These are phyloP conservation scores for Pseudomugil gertrudae DNA, from an alignment of 2,797 vertebrate species.

Conservation along the genomic window DNA sequence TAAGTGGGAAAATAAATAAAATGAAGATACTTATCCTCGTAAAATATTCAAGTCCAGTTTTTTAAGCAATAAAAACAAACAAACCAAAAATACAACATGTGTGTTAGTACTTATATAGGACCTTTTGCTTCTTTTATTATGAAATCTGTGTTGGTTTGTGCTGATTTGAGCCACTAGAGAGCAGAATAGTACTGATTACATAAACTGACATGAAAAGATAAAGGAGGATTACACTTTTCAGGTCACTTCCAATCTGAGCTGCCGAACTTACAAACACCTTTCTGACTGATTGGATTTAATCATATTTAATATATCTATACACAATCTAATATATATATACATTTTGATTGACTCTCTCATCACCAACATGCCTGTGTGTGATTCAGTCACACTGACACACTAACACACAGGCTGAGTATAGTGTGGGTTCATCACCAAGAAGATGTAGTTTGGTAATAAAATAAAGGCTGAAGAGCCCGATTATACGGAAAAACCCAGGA, in stretches of 20 bases:
- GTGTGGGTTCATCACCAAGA: slow-evolving; percentile 67
- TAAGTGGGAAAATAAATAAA: too few species aligned
- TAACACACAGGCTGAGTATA: slow-evolving; percentile 23
- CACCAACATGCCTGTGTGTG: background rate
- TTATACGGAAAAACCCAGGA: slow-evolving; percentile 61
- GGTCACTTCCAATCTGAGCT: slow-evolving; percentile 43
- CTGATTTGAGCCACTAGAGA: slow-evolving; percentile 37
- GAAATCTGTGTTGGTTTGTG: background rate
- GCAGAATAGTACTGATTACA: slow-evolving; percentile 9
- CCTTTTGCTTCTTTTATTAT: too few species aligned
- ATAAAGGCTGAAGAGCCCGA: slow-evolving; percentile 60
- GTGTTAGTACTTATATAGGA: too few species aligned
- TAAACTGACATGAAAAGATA: background rate
- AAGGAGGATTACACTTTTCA: slow-evolving; percentile 59
- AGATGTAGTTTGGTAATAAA: slow-evolving; percentile 70
- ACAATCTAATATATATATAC: too few species aligned
- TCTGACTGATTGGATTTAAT: slow-evolving; percentile 60
- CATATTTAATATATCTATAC: slow-evolving; percentile 36
- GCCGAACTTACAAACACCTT: slow-evolving; percentile 39
- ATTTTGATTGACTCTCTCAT: slow-evolving; percentile 59
- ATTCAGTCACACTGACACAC: slow-evolving; percentile 15
- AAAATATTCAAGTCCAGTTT: too few species aligned
- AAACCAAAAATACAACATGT: too few species aligned
- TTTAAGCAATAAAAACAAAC: too few species aligned
- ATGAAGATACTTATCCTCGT: background rate